phyloP scores from a whole-genome alignment of 2,888 invertebrate species.

The Megaustenia siamemsis region DNA sequence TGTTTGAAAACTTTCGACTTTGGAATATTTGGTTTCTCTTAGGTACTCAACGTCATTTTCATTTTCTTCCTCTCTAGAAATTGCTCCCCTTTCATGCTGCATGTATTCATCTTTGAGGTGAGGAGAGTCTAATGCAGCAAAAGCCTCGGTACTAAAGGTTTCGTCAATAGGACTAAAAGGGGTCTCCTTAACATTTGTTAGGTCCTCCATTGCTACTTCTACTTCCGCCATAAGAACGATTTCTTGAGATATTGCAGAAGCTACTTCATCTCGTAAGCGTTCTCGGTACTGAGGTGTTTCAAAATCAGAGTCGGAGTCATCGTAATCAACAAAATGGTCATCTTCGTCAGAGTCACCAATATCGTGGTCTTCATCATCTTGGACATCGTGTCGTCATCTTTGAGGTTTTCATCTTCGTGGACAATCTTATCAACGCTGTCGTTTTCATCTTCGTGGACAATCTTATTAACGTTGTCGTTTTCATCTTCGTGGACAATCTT shows the following conservation, averaged over 20 bases:
- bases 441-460: too few species aligned
- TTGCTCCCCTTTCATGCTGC: not conserved
- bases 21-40: not conserved
- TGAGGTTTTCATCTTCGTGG: too few species aligned
- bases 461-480: too few species aligned
- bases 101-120: not conserved
- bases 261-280: slow-evolving; percentile 52
- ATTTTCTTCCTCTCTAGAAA: not conserved
- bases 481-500: too few species aligned
- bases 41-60: not conserved
- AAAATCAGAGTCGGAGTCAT: slow-evolving; percentile 43
- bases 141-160: not conserved
- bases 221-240: slow-evolving; percentile 57
- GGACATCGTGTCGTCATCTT: not conserved
- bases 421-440: too few species aligned
- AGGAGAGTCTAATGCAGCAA: not conserved
- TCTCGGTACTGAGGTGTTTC: slow-evolving; percentile 47
- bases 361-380: slow-evolving; percentile 27
- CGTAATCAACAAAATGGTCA: slow-evolving; percentile 15
- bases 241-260: slow-evolving; percentile 55
- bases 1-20: not conserved
- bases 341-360: slow-evolving; percentile 28
- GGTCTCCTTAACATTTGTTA: slow-evolving; percentile 42
- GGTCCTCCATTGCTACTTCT: slow-evolving; percentile 56
- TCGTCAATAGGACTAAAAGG: slow-evolving; percentile 32